Conservation (phyloP, 2,888 invertebrate genomes). For the Apeira syringaria region DNA sequence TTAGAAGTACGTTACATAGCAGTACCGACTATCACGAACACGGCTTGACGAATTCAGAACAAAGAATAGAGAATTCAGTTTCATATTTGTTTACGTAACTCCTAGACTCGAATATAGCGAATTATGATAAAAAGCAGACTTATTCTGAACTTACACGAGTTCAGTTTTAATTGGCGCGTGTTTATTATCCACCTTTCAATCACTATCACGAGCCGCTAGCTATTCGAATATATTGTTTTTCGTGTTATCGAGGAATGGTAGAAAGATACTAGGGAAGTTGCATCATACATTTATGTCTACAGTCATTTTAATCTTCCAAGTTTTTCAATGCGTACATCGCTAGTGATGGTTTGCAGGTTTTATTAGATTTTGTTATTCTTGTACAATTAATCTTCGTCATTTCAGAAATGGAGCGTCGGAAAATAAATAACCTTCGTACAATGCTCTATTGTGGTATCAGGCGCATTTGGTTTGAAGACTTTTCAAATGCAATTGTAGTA, state of each 20-base stretch:
- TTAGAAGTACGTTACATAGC: too few species aligned
- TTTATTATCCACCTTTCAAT: conserved; percentile 47
- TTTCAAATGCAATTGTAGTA: too few species aligned
- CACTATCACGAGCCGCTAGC: conserved; percentile 30
- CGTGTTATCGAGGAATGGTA: conserved; percentile 4
- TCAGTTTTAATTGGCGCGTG: conserved; percentile 48
- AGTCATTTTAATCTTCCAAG: background rate
- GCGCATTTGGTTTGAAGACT: too few species aligned
- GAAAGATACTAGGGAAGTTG: conserved; percentile 3
- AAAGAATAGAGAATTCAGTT: too few species aligned
- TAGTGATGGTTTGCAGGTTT: background rate
- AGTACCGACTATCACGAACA: too few species aligned
- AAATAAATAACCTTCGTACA: too few species aligned
- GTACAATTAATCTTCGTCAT: too few species aligned
- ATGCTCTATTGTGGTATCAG: too few species aligned
- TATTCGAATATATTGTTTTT: conserved; percentile 20
- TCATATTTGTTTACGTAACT: conserved; percentile 11
- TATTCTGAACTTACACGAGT: conserved; percentile 28
- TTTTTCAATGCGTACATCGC: background rate
- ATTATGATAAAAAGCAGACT: conserved; percentile 47
- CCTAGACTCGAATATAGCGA: conserved; percentile 4
- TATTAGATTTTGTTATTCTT: background rate
- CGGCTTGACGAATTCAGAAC: too few species aligned
- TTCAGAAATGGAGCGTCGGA: too few species aligned
- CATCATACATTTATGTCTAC: conserved; percentile 4